Conservation (phyloP, 2,113 vertebrate genomes). For the Cranoglanis bouderius region DNA sequence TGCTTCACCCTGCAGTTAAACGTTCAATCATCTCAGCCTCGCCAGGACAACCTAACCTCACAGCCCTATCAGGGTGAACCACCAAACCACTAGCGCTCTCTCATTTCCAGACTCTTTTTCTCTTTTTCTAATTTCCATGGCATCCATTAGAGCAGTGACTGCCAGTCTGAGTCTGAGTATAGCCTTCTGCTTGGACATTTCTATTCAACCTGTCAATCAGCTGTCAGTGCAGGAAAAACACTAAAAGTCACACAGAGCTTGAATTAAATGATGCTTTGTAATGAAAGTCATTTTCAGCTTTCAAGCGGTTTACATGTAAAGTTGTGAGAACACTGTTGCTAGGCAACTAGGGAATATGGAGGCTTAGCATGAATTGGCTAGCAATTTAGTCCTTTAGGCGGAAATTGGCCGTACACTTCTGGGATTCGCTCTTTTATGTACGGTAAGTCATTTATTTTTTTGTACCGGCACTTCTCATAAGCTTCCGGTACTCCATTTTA, state of each 20-base stretch:
- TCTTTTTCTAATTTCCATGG: background rate
- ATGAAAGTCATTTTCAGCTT: background rate
- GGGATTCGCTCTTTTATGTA: background rate
- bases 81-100: background rate
- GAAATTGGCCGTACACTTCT: background rate
- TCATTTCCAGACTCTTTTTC: background rate
- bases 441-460: background rate
- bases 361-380: background rate
- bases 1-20: conserved; percentile 65
- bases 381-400: background rate
- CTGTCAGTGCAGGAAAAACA: background rate
- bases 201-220: background rate
- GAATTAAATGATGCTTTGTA: background rate
- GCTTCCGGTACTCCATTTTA: background rate
- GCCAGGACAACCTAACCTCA: conserved; percentile 60
- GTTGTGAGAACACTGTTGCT: background rate
- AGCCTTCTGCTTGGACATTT: background rate
- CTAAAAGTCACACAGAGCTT: background rate
- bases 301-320: background rate
- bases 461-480: background rate
- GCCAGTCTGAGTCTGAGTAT: background rate
- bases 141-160: background rate
- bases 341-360: background rate
- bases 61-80: conserved; percentile 62
- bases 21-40: conserved; percentile 57